These are phyloP conservation scores for Pseudonaja textilis DNA, from an alignment of 2,113 vertebrate genomes.

Conservation along the genomic window DNA sequence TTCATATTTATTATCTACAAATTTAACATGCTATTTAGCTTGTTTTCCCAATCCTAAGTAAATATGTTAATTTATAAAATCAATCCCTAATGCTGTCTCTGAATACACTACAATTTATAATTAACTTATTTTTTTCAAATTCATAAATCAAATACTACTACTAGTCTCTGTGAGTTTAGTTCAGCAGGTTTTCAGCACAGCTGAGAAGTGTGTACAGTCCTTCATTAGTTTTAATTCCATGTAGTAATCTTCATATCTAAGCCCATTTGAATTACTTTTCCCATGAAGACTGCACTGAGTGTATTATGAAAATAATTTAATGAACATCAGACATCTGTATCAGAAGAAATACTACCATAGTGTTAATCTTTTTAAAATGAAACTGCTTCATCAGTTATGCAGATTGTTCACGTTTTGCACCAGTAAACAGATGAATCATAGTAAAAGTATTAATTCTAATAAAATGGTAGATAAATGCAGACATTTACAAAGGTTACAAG, in stretches of 20 bases:
- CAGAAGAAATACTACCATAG: not conserved
- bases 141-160: conserved; percentile 14
- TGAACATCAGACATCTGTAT: conserved; percentile 12
- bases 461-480: not conserved
- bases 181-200: conserved; percentile 6
- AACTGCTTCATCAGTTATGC: conserved; percentile 20
- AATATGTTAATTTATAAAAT: conserved; percentile 19
- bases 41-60: conserved; percentile 16
- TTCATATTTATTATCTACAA: conserved; percentile 15
- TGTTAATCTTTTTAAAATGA: conserved; percentile 10
- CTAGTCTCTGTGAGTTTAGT: conserved; percentile 14
- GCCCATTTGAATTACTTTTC: not conserved
- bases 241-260: conserved; percentile 15
- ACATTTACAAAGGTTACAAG: not conserved
- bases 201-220: conserved; percentile 3
- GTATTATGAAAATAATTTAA: conserved; percentile 6
- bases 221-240: conserved; percentile 31
- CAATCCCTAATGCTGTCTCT: not conserved
- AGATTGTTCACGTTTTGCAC: conserved; percentile 11
- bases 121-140: conserved; percentile 24
- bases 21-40: conserved; percentile 16
- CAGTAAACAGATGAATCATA: not conserved
- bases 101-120: conserved; percentile 17
- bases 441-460: not conserved
- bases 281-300: not conserved